A percentile compares a stretch with the other conserved stretches of the same genome.
These are phyloP conservation scores for Paramormyrops hopkinsi DNA, from an alignment of 2,797 vertebrate genomes.

Conservation along the genomic window DNA sequence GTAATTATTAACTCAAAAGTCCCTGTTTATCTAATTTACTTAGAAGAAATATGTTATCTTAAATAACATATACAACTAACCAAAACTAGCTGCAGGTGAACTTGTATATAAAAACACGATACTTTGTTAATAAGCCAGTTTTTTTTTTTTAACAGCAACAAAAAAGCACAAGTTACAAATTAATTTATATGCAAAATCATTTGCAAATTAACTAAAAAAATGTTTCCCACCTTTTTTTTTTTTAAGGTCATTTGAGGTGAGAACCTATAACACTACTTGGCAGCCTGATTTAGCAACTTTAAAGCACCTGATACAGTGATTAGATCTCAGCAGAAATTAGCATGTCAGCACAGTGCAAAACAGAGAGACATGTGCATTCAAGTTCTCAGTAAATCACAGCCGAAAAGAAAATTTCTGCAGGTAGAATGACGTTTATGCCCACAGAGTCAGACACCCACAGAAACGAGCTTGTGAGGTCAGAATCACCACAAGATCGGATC, in stretches of 20 bases:
- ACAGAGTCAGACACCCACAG: slow-evolving; percentile 98
- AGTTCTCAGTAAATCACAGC: not conserved
- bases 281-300: not conserved
- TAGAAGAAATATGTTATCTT: not conserved
- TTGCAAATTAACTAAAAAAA: not conserved
- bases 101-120: not conserved
- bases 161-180: not conserved
- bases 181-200: not conserved
- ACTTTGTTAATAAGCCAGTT: not conserved
- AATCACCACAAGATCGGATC: slow-evolving; percentile 99
- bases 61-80: not conserved
- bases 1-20: not conserved
- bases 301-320: not conserved
- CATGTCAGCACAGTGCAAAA: slow-evolving; percentile 11
- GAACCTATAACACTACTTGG: not conserved
- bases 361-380: slow-evolving; percentile 22
- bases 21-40: not conserved
- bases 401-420: not conserved
- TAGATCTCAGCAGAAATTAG: not conserved
- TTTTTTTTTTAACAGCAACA: not conserved
- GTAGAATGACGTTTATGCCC: slow-evolving; percentile 55
- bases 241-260: not conserved
- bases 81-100: not conserved
- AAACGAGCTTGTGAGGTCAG: slow-evolving; percentile 92
- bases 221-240: not conserved